Base-by-base conservation (phyloP, 1,140 invertebrate species). In the Popillia japonica region DNA sequence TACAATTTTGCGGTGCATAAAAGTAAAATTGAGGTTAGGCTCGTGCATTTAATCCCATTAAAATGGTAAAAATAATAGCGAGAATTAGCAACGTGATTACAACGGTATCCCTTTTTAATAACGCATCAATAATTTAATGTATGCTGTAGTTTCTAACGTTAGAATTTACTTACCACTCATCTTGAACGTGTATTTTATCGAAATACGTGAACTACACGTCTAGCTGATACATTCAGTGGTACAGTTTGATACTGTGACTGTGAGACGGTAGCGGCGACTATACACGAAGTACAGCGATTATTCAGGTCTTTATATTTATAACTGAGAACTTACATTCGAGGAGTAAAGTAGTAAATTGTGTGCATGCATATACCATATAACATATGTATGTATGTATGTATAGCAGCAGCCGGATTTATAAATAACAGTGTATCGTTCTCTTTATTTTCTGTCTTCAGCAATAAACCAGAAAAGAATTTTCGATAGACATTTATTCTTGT, bases 251-350 rank as follows among this genome's bases (percentile, higher is more conserved):
- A n/a, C n/a, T n/a, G n/a, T 64, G 22, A 48, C 44, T 48, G n/a
- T n/a, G n/a, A 64, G 22, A 64, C 22, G 61, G 22, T 27, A 10
- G 17, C 20, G 3, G 61, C 61, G 61, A 64, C 61, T 64, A 64
- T 64, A 11, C 17, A 64, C 61, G 61, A 64, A 64, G 61, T 64
- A 27, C 17, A 23, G 23, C 61, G 61, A 64, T 64, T 64, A 64
- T 64, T 64, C 61, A 20, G 61, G 61, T 64, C 61, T 64, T 64
- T 64, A 64, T 64, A 64, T 64, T 64, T 64, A 64, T 64, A 64
- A 64, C 61, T 64, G 61, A 9, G 23, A 20, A 64, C 61, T 64
- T n/a, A n/a, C n/a, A 64, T 22, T 17, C 61, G 61, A 64, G 61
- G 61, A 64, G 61, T 64, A 20, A n/a, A n/a, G n/a, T n/a, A n/a